phyloP scores from a whole-genome alignment of 2,113 vertebrate species.

The Actenoides lindsayi region DNA sequence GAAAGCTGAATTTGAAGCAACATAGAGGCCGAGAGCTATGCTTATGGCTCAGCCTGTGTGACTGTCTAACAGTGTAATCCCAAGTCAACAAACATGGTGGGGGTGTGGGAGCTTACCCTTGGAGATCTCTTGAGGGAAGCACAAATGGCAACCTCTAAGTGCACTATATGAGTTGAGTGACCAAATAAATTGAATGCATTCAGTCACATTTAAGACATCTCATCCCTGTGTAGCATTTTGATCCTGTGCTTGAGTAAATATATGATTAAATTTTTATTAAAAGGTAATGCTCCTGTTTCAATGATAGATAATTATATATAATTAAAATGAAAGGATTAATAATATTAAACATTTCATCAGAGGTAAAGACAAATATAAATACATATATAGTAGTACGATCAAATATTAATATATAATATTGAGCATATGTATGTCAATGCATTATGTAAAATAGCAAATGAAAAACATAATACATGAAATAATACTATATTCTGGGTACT shows the following conservation, averaged over 20 bases:
- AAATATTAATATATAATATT: not conserved
- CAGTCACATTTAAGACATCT: slow-evolving; percentile 48
- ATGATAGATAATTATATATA: slow-evolving; percentile 62
- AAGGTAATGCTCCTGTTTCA: slow-evolving; percentile 58
- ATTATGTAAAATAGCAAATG: not conserved
- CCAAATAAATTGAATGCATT: slow-evolving; percentile 28
- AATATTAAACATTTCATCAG: slow-evolving; percentile 68
- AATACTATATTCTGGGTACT: not conserved
- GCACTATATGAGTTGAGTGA: not conserved
- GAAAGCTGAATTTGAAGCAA: not conserved
- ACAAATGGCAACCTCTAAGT: slow-evolving; percentile 33
- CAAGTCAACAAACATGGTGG: not conserved
- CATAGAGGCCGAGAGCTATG: not conserved
- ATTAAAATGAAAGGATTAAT: slow-evolving; percentile 65
- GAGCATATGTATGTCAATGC: not conserved
- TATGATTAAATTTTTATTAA: slow-evolving; percentile 70
- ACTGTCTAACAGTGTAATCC: not conserved
- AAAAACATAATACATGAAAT: not conserved
- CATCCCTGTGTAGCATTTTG: slow-evolving; percentile 20
- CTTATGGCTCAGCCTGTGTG: rapidly evolving
- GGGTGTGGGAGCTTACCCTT: not conserved
- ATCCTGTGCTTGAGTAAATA: slow-evolving; percentile 25
- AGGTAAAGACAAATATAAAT: slow-evolving; percentile 64
- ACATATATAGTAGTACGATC: slow-evolving; percentile 35
- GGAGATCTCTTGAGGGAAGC: slow-evolving; percentile 14